Evolutionary conservation across 2,797 vertebrate species (phyloP).

Genomic region (Enteromius treurensis): DNA sequence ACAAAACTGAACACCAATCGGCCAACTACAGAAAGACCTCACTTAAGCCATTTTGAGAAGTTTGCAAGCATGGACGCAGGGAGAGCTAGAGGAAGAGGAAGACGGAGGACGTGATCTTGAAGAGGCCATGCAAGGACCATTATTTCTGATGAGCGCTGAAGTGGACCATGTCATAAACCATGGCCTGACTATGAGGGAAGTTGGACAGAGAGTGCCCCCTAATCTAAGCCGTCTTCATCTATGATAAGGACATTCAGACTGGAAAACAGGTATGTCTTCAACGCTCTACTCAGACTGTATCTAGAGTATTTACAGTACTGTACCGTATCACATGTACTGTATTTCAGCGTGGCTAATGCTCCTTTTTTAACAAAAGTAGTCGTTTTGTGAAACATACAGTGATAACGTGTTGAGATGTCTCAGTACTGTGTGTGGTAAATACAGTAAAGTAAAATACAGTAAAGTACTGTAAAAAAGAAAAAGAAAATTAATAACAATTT

Average conservation of each 20-base stretch:
- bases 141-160: slow-evolving; percentile 43
- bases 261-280: too few relatives aligned
- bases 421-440: too few relatives aligned
- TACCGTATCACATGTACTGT: neutral
- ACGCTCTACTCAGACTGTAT: slow-evolving; percentile 17
- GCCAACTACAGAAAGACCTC: neutral
- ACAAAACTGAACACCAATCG: slow-evolving; percentile 1
- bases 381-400: neutral
- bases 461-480: neutral
- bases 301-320: slow-evolving; percentile 35
- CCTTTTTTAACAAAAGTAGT: neutral
- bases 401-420: too few relatives aligned
- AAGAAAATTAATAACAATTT: neutral
- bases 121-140: slow-evolving; percentile 50
- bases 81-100: neutral
- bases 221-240: too few relatives aligned
- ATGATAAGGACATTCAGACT: too few relatives aligned
- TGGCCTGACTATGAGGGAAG: too few relatives aligned
- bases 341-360: too few relatives aligned
- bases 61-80: neutral
- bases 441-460: neutral
- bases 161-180: neutral
- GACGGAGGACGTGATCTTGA: neutral
- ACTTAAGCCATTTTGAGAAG: neutral
- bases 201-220: too few relatives aligned